Evolutionary conservation across 2,888 invertebrate species (phyloP), one percentile per base, ranked within the genome.

Genomic region (Apotomis betuletana): DNA sequence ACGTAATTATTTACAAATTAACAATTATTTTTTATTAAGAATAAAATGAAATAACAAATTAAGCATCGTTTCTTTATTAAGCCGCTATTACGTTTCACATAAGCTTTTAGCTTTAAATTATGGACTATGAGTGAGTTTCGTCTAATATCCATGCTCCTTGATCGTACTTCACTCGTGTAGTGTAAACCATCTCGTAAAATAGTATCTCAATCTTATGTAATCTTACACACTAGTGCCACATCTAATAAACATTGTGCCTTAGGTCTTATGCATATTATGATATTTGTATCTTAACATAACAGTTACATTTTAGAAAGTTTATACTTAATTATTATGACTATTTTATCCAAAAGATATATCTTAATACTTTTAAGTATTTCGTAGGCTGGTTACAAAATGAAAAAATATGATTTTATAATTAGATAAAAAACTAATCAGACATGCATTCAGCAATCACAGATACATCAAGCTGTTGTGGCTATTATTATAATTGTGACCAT

Each of bases 151-250:
- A 15, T n/a, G 41, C 69, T 62, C 36, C 54, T 61, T 59, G 13
- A 60, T 60, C 38, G 27, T 58, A 73, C 15, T 49, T 69, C 67
- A 70, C 57, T 67, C 59, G 36, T 58, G 67, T 70, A 78, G 76
- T 81, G 81, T 87, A 89, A 87, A 89, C 83, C 83, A 77, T 83
- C 81, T 87, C 87, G 80, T 81, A 90, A 90, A 90, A 90, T 90
- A 72, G 58, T 68, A 88, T 85, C 77, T 80, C 82, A 79, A 76
- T 79, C 80, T 80, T 81, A 78, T 76, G 76, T 77, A 51, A 60
- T 64, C 74, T 75, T 74, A 73, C 67, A 67, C 69, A 51, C 67
- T 76, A 79, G 44, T 71, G 76, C 72, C 77, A 77, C 79, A 81
- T 82, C 82, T 77, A 77, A 76, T 75, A 63, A 76, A 77, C 57